phyloP scores from a whole-genome alignment of 2,888 invertebrate genomes.

The Acronicta alni region DNA sequence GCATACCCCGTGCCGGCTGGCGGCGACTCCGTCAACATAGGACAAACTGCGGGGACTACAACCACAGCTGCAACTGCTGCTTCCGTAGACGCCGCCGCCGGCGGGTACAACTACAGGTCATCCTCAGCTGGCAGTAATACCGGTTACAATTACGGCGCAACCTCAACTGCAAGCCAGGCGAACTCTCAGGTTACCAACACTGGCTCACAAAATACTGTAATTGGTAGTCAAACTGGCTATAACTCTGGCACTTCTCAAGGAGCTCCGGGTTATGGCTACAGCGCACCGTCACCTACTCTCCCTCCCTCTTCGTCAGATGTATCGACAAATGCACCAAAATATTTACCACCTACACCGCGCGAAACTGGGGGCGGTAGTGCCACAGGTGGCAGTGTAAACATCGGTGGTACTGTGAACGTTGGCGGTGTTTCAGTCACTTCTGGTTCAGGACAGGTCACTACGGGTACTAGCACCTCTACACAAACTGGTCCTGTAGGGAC shows the following conservation, averaged over 20 bases:
- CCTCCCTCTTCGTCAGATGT: constrained; percentile 49
- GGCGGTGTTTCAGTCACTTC: constrained; percentile 48
- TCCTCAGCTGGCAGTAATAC: constrained; percentile 25
- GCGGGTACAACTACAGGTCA: constrained; percentile 51
- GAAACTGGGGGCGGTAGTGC: constrained; percentile 30
- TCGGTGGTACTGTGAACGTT: constrained; percentile 33
- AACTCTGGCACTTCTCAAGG: constrained; percentile 31
- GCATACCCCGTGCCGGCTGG: constrained; percentile 77
- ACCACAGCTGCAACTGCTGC: constrained; percentile 30
- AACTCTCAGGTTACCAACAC: constrained; percentile 37
- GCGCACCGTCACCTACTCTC: constrained; percentile 48
- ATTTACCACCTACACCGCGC: constrained; percentile 71
- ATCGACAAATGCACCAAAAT: constrained; percentile 79
- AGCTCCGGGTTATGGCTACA: constrained; percentile 59
- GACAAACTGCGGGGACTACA: constrained; percentile 61
- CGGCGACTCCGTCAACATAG: constrained; percentile 66
- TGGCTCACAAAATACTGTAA: constrained; percentile 30
- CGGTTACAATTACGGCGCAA: constrained; percentile 67
- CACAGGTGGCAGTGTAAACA: constrained; percentile 31
- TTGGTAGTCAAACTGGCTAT: constrained; percentile 15
- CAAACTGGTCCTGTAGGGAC: constrained; percentile 35
- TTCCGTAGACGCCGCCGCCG: constrained; percentile 8
- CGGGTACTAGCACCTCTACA: constrained; percentile 14
- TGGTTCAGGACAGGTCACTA: constrained; percentile 31
- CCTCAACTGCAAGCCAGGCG: constrained; percentile 33